Conservation (phyloP, 2,113 vertebrate genomes). For the Athene cunicularia region DNA sequence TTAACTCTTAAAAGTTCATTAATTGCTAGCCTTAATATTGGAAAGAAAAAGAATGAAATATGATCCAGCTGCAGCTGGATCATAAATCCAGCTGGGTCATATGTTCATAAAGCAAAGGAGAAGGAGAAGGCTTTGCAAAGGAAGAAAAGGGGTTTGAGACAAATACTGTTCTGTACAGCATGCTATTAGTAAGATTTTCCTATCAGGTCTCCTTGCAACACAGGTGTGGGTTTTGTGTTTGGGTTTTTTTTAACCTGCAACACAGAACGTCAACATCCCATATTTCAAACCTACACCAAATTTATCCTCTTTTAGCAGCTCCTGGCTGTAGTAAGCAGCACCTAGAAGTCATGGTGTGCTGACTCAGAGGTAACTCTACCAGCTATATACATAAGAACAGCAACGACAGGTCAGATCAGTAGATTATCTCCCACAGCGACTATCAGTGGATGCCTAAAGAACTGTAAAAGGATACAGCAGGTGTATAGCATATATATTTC, state of each 20-base stretch:
- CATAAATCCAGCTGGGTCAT: not conserved
- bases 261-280: rapidly evolving
- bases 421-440: not conserved
- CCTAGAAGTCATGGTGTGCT: not conserved
- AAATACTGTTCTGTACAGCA: not conserved
- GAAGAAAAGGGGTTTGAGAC: not conserved
- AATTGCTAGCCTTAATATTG: not conserved
- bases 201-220: not conserved
- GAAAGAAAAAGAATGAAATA: conserved; percentile 14
- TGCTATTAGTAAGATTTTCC: not conserved
- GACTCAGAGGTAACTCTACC: not conserved
- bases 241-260: not conserved
- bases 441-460: not conserved
- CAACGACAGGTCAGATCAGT: not conserved
- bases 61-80: not conserved
- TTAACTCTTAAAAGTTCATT: not conserved
- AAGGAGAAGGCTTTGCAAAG: not conserved
- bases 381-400: not conserved
- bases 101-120: not conserved
- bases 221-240: not conserved
- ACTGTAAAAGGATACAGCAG: not conserved
- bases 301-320: not conserved
- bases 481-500: not conserved
- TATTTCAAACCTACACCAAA: not conserved
- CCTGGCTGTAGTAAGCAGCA: not conserved